Evolutionary conservation across 2,113 vertebrate species (phyloP), one percentile per base, ranked within the genome.

Genomic region (Vulpes ferrilata): DNA sequence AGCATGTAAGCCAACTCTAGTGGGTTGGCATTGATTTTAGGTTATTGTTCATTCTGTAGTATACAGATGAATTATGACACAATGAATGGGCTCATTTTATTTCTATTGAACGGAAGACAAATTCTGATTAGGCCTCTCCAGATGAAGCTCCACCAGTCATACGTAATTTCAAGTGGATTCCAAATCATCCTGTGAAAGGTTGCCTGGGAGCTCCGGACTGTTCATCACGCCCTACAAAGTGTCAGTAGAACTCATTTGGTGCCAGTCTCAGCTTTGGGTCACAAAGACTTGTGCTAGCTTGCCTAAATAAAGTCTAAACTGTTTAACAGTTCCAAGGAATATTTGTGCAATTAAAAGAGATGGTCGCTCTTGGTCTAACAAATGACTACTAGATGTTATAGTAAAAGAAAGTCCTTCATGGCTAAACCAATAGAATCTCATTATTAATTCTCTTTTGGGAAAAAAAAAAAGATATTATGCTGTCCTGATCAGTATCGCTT

Each of bases 101-200:
- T 65, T 88, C 81, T 79, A 35, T 48, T 65, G 10, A 94, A 86
- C 64, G 53, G 48, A 95, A 90, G 84, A 84, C 25, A 65, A 57
- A 85, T 60, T 67, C 48, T 73, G 69, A 92, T 62, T 38, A 92
- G 81, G 82, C 17, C 1, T 8, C 43, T 5, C 27, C 1, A 62
- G 76, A 60, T 88, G 67, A 92, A 79, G 3, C 76, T 89, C 25
- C 3, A 4, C 35, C 13, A 17, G 15, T 87, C 43, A 0, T 10
- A 16, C 6, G 80, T 76, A 87, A 81, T 57, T 95, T 93, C 23
- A 76, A 95, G 59, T 67, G 82, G 73, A 55, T 82, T 98, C 57
- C 90, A 85, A 73, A 90, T 93, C 74, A 89, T 3, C 3, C 43
- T 25, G 20, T n/a, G 11, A 64, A 80, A 57, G 30, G 38, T 9